Evolutionary conservation across 2,888 invertebrate genomes (phyloP).

Genomic region (Andrena dorsata): DNA sequence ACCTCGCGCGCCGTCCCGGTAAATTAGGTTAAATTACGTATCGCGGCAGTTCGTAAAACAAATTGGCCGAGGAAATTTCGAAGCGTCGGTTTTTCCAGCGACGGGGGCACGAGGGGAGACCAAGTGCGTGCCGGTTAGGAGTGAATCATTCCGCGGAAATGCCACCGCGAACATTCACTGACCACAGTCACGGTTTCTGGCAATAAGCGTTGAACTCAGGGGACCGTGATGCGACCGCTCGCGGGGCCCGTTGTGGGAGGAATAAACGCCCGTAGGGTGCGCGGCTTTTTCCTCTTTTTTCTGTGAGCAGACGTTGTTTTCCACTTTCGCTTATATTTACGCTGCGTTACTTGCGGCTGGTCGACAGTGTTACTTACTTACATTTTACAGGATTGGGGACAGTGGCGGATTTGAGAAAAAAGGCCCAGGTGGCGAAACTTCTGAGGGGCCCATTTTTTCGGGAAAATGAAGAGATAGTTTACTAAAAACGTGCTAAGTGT

Average conservation of each 20-base stretch:
- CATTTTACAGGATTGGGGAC: too few species aligned
- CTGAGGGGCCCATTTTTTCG: too few species aligned
- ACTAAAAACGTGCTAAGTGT: too few species aligned
- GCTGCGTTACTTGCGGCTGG: too few species aligned
- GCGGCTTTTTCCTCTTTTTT: background rate
- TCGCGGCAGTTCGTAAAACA: conserved; percentile 37
- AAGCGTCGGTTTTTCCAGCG: conserved; percentile 6
- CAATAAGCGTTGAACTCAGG: conserved; percentile 44
- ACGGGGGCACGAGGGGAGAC: background rate
- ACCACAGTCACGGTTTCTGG: conserved; percentile 60
- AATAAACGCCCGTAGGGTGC: conserved; percentile 13
- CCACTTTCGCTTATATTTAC: too few species aligned
- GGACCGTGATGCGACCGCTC: conserved; percentile 32
- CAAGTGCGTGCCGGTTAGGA: conserved; percentile 26
- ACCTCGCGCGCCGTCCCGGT: conserved; percentile 26
- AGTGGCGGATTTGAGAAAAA: too few species aligned
- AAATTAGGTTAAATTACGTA: conserved; percentile 53
- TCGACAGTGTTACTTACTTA: too few species aligned
- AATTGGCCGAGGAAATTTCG: conserved; percentile 35
- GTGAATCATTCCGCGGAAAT: conserved; percentile 60
- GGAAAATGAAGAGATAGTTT: too few species aligned
- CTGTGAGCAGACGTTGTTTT: background rate
- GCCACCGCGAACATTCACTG: conserved; percentile 51
- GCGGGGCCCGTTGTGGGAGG: conserved; percentile 22
- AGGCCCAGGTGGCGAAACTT: too few species aligned